Evolutionary conservation across 2,888 invertebrate species (phyloP).

Genomic region (Drosophila hamatofila): DNA sequence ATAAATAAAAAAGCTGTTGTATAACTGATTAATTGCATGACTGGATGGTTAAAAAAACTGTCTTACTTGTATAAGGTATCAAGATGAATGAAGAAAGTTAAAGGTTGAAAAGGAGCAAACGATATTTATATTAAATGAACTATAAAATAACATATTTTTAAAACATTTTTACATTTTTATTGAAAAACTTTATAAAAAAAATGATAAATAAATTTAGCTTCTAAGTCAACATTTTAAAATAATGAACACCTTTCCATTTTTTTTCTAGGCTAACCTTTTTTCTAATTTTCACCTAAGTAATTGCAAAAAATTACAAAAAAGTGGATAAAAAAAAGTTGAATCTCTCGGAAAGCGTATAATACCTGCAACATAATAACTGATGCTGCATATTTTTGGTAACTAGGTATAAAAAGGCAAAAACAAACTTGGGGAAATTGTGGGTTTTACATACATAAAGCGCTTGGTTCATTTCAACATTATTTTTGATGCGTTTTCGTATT

Average conservation of each 20-base stretch:
- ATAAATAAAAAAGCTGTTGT: neutral
- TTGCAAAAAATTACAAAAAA: neutral
- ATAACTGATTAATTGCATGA: neutral
- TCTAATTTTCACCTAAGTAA: neutral
- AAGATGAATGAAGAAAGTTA: neutral
- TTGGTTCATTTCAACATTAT: slow-evolving; percentile 35
- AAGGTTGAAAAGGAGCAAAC: neutral
- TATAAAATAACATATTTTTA: no score
- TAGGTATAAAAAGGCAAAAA: neutral
- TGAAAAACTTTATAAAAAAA: no score
- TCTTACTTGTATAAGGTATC: neutral
- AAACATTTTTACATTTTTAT: no score
- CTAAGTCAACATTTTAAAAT: slow-evolving; percentile 3
- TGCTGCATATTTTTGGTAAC: slow-evolving; percentile 23
- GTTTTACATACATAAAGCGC: slow-evolving; percentile 23
- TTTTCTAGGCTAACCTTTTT: neutral
- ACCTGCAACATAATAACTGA: slow-evolving; percentile 11
- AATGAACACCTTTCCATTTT: neutral
- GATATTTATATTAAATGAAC: neutral
- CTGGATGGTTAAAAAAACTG: neutral
- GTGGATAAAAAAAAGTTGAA: neutral
- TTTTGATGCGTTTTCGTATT: slow-evolving; percentile 6
- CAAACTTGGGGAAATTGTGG: slow-evolving; percentile 18
- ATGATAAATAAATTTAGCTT: no score
- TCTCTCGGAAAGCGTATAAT: neutral